Evolutionary conservation across 2,113 vertebrate genomes (phyloP).

Genomic region (Colistium nudipinnis): DNA sequence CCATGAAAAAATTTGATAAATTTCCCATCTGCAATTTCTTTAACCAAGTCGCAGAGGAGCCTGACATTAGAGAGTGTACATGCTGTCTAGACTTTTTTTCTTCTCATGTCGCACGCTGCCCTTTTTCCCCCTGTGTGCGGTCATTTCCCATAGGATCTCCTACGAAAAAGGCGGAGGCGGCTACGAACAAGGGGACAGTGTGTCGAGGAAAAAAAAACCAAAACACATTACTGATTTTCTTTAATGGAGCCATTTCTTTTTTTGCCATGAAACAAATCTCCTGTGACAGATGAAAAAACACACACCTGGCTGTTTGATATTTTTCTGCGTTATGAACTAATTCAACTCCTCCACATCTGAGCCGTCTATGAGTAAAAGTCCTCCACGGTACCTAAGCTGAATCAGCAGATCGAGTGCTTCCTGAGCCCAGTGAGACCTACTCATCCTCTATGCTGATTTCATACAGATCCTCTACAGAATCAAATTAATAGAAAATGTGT

Average conservation of each 20-base stretch:
- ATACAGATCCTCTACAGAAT: no score
- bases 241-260: not conserved
- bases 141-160: not conserved
- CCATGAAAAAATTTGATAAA: not conserved
- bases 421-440: not conserved
- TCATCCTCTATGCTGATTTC: not conserved
- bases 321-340: no score
- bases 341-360: no score
- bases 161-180: no score
- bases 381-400: not conserved
- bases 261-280: no score
- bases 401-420: not conserved
- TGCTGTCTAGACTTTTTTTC: not conserved
- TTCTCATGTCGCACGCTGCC: not conserved
- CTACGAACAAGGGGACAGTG: not conserved
- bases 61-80: no score
- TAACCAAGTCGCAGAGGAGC: no score
- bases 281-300: not conserved
- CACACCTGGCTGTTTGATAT: not conserved
- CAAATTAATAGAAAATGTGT: no score
- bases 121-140: not conserved
- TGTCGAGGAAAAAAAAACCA: no score
- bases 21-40: not conserved
- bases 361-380: not conserved
- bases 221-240: no score